Evolutionary conservation across 2,797 vertebrate genomes (phyloP).

Genomic region (Morus bassanus): DNA sequence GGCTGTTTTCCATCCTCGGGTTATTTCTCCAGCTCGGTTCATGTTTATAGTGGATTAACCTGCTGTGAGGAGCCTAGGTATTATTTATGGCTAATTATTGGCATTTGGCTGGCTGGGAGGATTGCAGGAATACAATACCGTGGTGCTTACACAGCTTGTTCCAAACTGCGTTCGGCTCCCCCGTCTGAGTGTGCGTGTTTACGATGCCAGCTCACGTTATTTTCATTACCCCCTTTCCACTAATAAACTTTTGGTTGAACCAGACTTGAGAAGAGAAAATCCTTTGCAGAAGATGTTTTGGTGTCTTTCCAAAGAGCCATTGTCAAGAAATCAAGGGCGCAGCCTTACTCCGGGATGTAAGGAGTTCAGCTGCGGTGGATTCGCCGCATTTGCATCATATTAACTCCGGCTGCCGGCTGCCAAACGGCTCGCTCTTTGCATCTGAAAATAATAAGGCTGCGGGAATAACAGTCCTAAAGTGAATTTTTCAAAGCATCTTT

Average conservation of each 20-base stretch:
- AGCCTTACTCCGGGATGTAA: not conserved
- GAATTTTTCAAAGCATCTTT: conserved; percentile 10
- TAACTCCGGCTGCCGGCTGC: not conserved
- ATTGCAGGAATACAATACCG: not conserved
- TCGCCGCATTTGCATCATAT: not conserved
- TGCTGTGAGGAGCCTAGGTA: conserved; percentile 33
- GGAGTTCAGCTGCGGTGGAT: conserved; percentile 23
- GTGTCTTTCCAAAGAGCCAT: conserved; percentile 14
- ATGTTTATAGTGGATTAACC: conserved; percentile 26
- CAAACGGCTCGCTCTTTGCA: not conserved
- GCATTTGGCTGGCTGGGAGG: not conserved
- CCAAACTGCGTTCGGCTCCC: not conserved
- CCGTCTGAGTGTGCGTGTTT: not conserved
- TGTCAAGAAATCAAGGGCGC: not conserved
- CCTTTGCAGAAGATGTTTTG: conserved; percentile 1
- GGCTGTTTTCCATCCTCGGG: conserved; percentile 24
- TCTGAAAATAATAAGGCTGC: conserved; percentile 2
- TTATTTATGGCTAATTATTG: conserved; percentile 50
- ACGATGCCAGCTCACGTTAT: conserved; percentile 45
- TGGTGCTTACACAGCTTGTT: not conserved
- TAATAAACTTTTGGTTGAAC: not conserved
- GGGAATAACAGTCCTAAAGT: not conserved
- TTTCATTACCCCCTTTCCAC: conserved; percentile 6
- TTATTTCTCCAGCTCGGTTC: conserved; percentile 1
- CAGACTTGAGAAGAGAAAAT: conserved; percentile 14